Percentiles rank a stretch among this genome's conserved stretches.
phyloP scores from a whole-genome alignment of 2,797 vertebrate genomes.

The Cygnus olor region DNA sequence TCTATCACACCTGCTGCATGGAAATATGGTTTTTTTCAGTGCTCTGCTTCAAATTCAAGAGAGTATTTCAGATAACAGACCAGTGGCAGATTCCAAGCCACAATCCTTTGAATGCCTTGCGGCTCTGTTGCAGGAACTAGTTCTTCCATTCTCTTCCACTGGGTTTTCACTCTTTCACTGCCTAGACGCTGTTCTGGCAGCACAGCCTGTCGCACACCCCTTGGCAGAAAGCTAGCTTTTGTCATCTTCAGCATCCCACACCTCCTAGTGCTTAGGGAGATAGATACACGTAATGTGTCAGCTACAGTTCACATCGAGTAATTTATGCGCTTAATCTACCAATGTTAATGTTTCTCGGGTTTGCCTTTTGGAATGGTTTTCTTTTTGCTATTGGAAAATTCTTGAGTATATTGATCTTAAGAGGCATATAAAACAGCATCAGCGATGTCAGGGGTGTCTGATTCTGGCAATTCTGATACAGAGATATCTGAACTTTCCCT shows the following conservation, averaged over 20 bases:
- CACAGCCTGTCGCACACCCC: not conserved
- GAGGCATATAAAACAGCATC: not conserved
- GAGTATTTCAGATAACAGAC: not conserved
- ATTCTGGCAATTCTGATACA: not conserved
- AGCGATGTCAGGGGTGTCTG: not conserved
- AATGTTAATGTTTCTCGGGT: not conserved
- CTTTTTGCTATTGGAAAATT: not conserved
- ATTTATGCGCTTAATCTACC: not conserved
- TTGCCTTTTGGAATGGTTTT: not conserved
- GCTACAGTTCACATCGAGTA: not conserved
- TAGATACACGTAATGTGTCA: not conserved
- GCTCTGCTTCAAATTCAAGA: not conserved
- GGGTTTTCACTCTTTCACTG: not conserved
- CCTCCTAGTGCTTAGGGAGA: not conserved
- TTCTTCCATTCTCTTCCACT: not conserved
- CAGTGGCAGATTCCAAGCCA: not conserved
- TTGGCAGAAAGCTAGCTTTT: not conserved
- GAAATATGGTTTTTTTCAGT: not conserved
- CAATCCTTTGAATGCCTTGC: not conserved
- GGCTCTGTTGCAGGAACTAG: rapidly evolving
- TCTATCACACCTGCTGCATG: not conserved
- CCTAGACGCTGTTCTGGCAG: not conserved
- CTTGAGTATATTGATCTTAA: not conserved
- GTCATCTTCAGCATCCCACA: not conserved
- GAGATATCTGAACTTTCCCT: not conserved